These are phyloP conservation scores for Grantiella picta DNA, from an alignment of 2,113 vertebrate species.

Conservation along the genomic window DNA sequence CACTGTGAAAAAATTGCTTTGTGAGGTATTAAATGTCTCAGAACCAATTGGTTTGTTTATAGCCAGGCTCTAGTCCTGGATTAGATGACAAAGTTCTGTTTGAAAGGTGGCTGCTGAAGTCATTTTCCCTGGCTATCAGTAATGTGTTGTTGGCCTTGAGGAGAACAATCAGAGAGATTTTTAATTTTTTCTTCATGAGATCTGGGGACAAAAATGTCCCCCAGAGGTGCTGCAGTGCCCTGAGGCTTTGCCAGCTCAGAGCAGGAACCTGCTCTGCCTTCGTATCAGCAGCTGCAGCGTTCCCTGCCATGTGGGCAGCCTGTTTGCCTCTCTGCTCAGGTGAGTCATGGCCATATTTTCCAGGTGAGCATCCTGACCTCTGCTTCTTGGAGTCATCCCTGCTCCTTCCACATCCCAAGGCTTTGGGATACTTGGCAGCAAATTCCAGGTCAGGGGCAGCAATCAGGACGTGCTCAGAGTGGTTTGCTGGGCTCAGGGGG, in stretches of 20 bases:
- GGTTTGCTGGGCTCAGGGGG: background rate
- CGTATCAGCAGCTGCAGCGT: background rate
- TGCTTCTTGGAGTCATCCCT: background rate
- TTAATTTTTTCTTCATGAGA: background rate
- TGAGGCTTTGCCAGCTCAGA: background rate
- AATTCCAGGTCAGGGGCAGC: background rate
- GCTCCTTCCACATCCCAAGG: background rate
- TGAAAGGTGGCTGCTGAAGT: background rate
- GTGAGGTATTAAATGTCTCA: background rate
- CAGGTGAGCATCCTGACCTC: background rate
- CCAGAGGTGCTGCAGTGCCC: background rate
- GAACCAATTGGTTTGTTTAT: background rate
- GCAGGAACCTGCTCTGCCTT: background rate
- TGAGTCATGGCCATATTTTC: constrained; percentile 39
- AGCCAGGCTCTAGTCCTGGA: background rate
- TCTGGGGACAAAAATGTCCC: background rate
- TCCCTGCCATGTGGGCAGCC: background rate
- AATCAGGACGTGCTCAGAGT: background rate
- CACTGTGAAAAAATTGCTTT: background rate
- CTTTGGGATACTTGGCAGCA: background rate
- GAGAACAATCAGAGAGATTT: background rate
- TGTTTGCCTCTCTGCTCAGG: background rate
- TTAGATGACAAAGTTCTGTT: background rate
- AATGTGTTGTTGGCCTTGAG: background rate
- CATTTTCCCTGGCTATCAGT: background rate